These are phyloP conservation scores for Drosophila multiciliata DNA, from an alignment of 2,888 invertebrate species.

Conservation along the genomic window DNA sequence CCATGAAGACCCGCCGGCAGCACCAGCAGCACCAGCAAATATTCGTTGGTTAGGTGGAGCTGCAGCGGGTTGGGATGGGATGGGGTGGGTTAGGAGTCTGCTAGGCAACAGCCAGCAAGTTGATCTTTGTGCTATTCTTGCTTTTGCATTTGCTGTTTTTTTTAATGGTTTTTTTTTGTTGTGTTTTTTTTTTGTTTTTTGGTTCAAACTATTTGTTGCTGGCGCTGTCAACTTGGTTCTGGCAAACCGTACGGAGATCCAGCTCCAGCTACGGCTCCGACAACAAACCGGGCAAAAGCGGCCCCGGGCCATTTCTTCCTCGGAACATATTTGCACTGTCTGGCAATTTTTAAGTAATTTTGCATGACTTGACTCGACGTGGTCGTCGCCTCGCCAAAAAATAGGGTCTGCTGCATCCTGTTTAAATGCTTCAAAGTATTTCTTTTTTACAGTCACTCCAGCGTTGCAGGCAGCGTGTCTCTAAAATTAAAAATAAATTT, in stretches of 20 bases:
- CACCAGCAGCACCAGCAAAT: background rate
- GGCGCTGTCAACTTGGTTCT: conserved; percentile 69
- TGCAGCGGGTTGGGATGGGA: no score
- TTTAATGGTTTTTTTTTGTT: conserved; percentile 12
- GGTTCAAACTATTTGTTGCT: conserved; percentile 74
- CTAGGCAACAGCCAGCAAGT: conserved; percentile 45
- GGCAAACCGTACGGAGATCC: conserved; percentile 17
- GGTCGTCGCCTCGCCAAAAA: conserved; percentile 36
- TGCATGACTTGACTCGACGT: conserved; percentile 67
- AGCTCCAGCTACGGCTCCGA: conserved; percentile 17
- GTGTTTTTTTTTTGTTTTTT: conserved; percentile 15
- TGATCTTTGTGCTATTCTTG: conserved; percentile 64
- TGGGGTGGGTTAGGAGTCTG: background rate
- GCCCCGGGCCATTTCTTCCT: conserved; percentile 52
- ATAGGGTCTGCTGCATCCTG: conserved; percentile 63
- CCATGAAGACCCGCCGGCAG: conserved; percentile 45
- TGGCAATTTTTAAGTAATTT: conserved; percentile 81
- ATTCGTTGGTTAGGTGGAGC: background rate
- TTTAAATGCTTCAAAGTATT: conserved; percentile 66
- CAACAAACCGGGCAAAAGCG: conserved; percentile 2
- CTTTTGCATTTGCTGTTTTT: conserved; percentile 31
- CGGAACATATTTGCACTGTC: conserved; percentile 79
- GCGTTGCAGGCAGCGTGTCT: conserved; percentile 57
- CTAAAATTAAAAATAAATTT: conserved; percentile 80
- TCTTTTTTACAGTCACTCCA: conserved; percentile 38